Evolutionary conservation across 2,888 invertebrate species (phyloP).

Genomic region (Nematopogon swammerdamellus): DNA sequence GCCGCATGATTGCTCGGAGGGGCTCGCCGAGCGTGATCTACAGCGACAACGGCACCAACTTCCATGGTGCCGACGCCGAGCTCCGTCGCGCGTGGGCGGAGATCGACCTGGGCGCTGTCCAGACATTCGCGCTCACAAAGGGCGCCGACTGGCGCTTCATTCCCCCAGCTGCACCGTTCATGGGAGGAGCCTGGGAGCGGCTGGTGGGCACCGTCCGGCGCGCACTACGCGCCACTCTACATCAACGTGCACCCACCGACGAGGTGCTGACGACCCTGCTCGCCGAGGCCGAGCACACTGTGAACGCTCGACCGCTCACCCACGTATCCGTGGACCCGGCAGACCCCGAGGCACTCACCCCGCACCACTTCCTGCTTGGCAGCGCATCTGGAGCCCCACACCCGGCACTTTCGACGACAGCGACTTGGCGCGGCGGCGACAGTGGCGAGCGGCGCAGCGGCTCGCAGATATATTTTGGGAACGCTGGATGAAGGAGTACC

Average conservation of each 20-base stretch:
- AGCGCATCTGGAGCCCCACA: conserved; percentile 3
- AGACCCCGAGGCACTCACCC: conserved; percentile 15
- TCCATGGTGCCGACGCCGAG: conserved; percentile 1
- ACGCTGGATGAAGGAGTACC: conserved; percentile 15
- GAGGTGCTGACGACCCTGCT: conserved; percentile 9
- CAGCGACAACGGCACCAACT: conserved; percentile 2
- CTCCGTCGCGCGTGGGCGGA: conserved; percentile 1
- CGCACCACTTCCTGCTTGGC: conserved; percentile 16
- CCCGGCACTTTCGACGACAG: conserved; percentile 9
- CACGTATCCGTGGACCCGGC: not conserved
- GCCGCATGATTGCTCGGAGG: conserved; percentile 1
- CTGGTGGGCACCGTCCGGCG: not conserved
- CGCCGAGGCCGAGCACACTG: conserved; percentile 10
- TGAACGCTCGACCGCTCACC: conserved; percentile 7
- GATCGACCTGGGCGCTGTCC: not conserved
- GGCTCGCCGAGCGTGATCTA: not conserved
- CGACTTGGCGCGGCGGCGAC: conserved; percentile 6
- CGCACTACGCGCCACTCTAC: not conserved
- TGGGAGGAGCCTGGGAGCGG: not conserved
- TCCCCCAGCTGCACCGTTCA: conserved; percentile 1
- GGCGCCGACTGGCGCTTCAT: conserved; percentile 2
- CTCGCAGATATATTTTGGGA: conserved; percentile 12
- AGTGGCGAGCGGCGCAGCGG: not conserved
- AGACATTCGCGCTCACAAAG: not conserved
- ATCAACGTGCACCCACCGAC: conserved; percentile 4